Evolutionary conservation across 2,113 vertebrate species (phyloP), one percentile per base, ranked within the genome.

Genomic region (Tenrec ecaudatus): DNA sequence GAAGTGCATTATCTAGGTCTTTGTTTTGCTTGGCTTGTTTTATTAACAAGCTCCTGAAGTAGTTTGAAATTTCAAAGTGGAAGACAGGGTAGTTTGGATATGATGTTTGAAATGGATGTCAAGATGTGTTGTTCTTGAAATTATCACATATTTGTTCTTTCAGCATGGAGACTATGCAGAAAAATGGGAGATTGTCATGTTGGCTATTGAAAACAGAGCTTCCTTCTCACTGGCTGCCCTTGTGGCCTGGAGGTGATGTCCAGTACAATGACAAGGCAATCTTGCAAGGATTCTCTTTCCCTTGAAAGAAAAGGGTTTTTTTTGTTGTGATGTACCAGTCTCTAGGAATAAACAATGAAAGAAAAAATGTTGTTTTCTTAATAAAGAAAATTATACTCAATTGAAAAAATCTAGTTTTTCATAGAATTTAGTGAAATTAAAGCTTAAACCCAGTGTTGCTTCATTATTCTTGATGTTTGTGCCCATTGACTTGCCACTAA

Each of bases 11-110:
- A n/a, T n/a, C n/a, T n/a, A n/a, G 92, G 29, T 53, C 33, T 87
- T 88, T 31, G 53, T 76, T 91, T 88, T 47, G 2, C 68, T 84
- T 93, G 81, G 2, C 84, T 86, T 93, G 64, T 95, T 90, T 83
- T 82, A 29, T 66, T n/a, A 60, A 31, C 17, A 94, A 66, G 62
- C 19, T 33, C 64, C 86, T 57, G 25, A 58, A 12, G 2, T 92
- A n/a, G 73, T 78, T 60, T 92, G 40, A 91, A 23, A n/a, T 85
- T 33, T 27, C 1, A 69, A 89, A 11, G 29, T 88, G 69, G 53
- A 62, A 86, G 57, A 33, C 10, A 69, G 47, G 82, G 31, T 73
- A 88, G 25, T 68, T 47, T 47, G 43, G 43, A 47, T 47, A n/a
- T n/a, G n/a, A n/a, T n/a, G n/a, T n/a, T n/a, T n/a, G n/a, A n/a